Evolutionary conservation across 2,888 invertebrate species (phyloP), one percentile per base, ranked within the genome.

Genomic region (Phrixothrix hirtus): DNA sequence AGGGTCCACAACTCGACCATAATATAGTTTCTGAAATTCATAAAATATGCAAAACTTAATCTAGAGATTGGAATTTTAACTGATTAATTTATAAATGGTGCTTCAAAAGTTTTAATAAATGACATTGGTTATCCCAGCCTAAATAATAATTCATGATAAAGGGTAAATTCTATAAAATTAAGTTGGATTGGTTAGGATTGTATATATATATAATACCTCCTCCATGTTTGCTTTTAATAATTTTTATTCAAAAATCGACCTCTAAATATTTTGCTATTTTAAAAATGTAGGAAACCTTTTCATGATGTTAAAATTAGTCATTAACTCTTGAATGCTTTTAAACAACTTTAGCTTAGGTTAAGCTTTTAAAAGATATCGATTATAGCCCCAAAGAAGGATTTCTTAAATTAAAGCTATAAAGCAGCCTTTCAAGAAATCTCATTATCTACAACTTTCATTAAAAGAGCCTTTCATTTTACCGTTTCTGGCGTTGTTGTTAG

Each of bases 401-500:
- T 34, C 34, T 13, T 34, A 34, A 34, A 14, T 15, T 34, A 3
- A 34, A 34, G 15, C 34, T 14, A 34, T 14, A 34, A 34, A 34
- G 16, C 2, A 34, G 10, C 14, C 34, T 15, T 9, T 34, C 9
- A 9, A 34, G 34, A 13, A 34, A 16, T 16, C 34, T 34, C 34
- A 14, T 34, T 34, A 34, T 34, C 34, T 34, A 34, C 9, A 34
- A 16, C 34, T 15, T 34, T 34, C 34, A 34, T 34, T 34, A 34
- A 34, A 14, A 16, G 16, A 13, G 9, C 16, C 15, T 15, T 15
- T 15, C 34, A 9, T 15, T 34, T 34, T 15, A 21, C 3, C 21
- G 21, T 21, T 34, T 34, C 15, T 34, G 15, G 15, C 6, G 4
- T 34, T 34, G 16, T 10, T 10, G 15, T 34, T 15, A 16, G 34